Conservation (phyloP, 2,797 vertebrate genomes). For the Sciurus carolinensis region DNA sequence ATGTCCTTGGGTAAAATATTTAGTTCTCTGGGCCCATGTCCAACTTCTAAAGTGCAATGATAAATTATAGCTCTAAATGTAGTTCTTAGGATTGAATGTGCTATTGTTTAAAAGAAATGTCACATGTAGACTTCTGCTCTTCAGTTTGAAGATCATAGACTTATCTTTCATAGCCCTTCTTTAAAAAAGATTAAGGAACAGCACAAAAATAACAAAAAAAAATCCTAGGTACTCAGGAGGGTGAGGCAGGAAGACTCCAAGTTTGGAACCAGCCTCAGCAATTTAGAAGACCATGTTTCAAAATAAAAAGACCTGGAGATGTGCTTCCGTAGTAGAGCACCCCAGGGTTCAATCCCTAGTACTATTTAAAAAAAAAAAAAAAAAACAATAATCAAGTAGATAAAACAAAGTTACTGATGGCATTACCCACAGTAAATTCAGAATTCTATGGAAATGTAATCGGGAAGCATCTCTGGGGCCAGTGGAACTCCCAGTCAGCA, state of each 20-base stretch:
- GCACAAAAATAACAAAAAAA: neutral
- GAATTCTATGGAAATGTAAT: neutral
- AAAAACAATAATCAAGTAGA: neutral
- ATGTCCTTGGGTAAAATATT: neutral
- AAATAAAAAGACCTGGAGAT: no score
- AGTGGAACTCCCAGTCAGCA: neutral
- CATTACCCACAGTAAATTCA: neutral
- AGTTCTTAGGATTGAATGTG: neutral
- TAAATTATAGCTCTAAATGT: neutral
- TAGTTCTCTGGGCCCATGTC: neutral
- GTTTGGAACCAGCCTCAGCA: no score
- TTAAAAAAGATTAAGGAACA: slow-evolving; percentile 6
- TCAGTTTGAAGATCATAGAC: neutral
- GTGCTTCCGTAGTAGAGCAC: no score
- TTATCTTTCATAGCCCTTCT: neutral
- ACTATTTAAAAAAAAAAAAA: no score
- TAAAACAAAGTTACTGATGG: neutral
- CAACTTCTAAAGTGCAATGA: slow-evolving; percentile 36
- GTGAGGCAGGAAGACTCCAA: no score
- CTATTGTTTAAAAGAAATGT: slow-evolving; percentile 8
- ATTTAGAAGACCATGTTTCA: no score
- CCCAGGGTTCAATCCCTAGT: no score
- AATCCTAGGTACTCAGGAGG: neutral
- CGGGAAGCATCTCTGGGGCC: neutral
- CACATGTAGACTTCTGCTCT: neutral